Evolutionary conservation across 2,797 vertebrate genomes (phyloP), one percentile per base, ranked within the genome.

Genomic region (Microchirus variegatus): DNA sequence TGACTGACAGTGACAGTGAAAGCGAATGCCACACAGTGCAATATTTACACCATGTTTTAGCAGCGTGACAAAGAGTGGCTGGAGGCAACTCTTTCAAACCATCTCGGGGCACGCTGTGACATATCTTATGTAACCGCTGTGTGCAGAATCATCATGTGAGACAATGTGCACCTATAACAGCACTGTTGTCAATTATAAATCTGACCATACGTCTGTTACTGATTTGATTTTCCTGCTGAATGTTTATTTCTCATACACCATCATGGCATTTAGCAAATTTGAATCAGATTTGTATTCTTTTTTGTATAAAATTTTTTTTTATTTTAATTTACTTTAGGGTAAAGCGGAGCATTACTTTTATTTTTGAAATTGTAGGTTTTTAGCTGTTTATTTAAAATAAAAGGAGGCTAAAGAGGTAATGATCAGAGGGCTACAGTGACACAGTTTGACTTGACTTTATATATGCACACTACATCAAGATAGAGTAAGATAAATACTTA

Each of bases 1-100:
- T 76, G 78, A 82, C 55, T 81, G 83, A 79, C 85, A 69, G 65
- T 79, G 81, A 87, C 78, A 73, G 38, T 49, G 37, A 11, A 16
- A 62, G 77, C 47, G n/a, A 67, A 75, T 53, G 70, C 63, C 83
- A 68, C 59, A 22, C 59, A 17, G 76, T 18, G 10, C 68, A 71
- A 63, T 80, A 66, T 84, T 86, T 70, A 78, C 80, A 46, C 53
- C 5, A 18, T 59, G 60, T 63, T 18, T 68, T 41, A 53, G 44
- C 63, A 44, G 67, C 57, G 57, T 73, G 78, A 73, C 71, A 50
- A 60, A 53, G 49, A 42, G 49, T 26, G 40, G 56, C 49, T 73
- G 5, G 46, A 70, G 62, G 70, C 75, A 4, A 42, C 26, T 46
- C 51, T 70, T 55, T 63, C 12, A 57, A 69, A 63, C 26, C 53